Conservation (phyloP, 2,888 invertebrate species). For the Calephelis perditalis region DNA sequence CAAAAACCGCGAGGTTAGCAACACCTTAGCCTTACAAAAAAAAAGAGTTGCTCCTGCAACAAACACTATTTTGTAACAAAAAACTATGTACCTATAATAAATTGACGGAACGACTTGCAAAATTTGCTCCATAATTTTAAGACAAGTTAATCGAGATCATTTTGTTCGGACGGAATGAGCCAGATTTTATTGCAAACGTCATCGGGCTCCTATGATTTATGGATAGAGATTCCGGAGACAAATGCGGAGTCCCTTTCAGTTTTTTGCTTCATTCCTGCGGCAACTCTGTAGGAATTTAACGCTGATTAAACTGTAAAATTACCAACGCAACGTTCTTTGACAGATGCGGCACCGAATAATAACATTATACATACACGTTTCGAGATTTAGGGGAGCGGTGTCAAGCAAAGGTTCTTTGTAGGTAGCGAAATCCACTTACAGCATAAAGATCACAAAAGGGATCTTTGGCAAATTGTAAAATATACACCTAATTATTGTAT, state of each 20-base stretch:
- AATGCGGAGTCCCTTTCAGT: slow-evolving; percentile 44
- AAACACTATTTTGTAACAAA: too few species aligned
- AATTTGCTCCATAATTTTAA: slow-evolving; percentile 28
- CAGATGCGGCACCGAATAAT: slow-evolving; percentile 74
- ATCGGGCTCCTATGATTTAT: slow-evolving; percentile 68
- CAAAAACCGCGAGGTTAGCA: too few species aligned
- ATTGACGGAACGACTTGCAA: slow-evolving; percentile 8
- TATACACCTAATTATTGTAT: slow-evolving; percentile 76
- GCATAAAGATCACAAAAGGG: slow-evolving; percentile 62
- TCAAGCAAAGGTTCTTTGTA: slow-evolving; percentile 62
- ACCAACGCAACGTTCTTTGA: slow-evolving; percentile 68
- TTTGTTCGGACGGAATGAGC: slow-evolving; percentile 32
- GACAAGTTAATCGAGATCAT: slow-evolving; percentile 30
- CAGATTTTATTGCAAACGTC: slow-evolving; percentile 46
- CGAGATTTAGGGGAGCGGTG: slow-evolving; percentile 50
- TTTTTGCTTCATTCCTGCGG: slow-evolving; percentile 49
- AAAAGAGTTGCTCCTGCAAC: too few species aligned
- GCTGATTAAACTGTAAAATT: slow-evolving; percentile 79
- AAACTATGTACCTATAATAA: too few species aligned
- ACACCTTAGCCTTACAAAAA: too few species aligned
- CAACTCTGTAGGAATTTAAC: slow-evolving; percentile 71
- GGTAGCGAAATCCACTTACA: slow-evolving; percentile 67
- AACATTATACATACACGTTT: slow-evolving; percentile 70
- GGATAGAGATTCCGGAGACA: slow-evolving; percentile 51
- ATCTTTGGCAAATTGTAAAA: slow-evolving; percentile 76